Conservation (phyloP, 2,797 vertebrate genomes). For the Enteromius anoplus region DNA sequence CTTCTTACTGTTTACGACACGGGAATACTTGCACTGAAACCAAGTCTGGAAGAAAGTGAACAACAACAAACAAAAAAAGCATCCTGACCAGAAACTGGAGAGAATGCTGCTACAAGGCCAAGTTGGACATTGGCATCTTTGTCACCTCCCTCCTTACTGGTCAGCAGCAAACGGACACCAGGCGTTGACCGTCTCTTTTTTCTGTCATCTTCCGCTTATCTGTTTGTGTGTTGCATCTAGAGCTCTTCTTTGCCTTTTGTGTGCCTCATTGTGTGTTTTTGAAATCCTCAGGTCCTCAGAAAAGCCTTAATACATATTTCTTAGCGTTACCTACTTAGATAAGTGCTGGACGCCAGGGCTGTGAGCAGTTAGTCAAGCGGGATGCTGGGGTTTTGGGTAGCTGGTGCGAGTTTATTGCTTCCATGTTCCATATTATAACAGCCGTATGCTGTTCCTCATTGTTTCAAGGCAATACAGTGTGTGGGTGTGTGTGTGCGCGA, state of each 20-base stretch:
- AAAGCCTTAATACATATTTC: conserved; percentile 83
- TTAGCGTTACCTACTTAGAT: conserved; percentile 56
- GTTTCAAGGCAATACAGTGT: conserved; percentile 69
- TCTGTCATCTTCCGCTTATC: conserved; percentile 58
- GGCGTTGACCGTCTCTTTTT: conserved; percentile 45
- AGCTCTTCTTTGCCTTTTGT: conserved; percentile 82
- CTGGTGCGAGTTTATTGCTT: conserved; percentile 61
- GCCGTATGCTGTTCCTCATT: conserved; percentile 69
- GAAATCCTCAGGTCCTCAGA: conserved; percentile 84
- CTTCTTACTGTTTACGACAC: conserved; percentile 39
- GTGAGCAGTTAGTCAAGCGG: conserved; percentile 36
- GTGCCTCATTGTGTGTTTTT: conserved; percentile 83
- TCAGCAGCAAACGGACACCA: conserved; percentile 38
- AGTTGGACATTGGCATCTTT: conserved; percentile 26
- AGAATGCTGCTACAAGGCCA: conserved; percentile 41
- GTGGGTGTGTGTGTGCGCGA: conserved; percentile 17
- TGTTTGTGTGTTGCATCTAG: conserved; percentile 66
- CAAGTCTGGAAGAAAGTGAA: conserved; percentile 6
- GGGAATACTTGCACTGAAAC: conserved; percentile 56
- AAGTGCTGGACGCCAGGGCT: conserved; percentile 62
- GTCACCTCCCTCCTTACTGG: conserved; percentile 28
- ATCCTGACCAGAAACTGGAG: conserved; percentile 17
- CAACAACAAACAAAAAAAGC: background rate
- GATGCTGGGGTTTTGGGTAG: conserved; percentile 52
- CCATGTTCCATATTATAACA: conserved; percentile 62